Evolutionary conservation across 2,113 vertebrate species (phyloP), one percentile per base, ranked within the genome.

Genomic region (Oreochromis tanganicae): DNA sequence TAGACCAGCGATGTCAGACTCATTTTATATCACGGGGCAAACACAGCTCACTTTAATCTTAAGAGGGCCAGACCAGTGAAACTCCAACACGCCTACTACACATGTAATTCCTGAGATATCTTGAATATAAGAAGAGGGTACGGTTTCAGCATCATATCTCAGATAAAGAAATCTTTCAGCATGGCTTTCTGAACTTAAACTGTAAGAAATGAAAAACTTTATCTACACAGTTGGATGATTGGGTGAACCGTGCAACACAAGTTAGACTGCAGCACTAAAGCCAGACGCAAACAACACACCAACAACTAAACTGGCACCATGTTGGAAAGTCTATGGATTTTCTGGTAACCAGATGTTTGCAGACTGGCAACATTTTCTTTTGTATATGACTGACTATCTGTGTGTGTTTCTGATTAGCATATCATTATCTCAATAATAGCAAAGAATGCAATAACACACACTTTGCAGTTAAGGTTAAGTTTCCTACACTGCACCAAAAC

Each of bases 321-420:
- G 63, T 68, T 89, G 36, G 17, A 85, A 84, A 86, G 63, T 75
- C 80, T 71, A 50, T 59, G 21, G 85, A 81, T 78, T 82, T 86
- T 86, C 88, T 90, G 87, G 71, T 80, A 82, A 79, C 84, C 94
- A 92, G 92, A 92, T 93, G 93, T 85, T 81, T 80, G 7, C 32
- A 54, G 36, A 27, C 12, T 52, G 29, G 27, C 78, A 24, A 9
- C 63, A 38, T 66, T 66, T 3, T 48, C 83, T 78, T 81, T 84
- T 63, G 52, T 66, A 43, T 12, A 19, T 12, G 50, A 79, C 75
- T 21, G 59, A 57, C 11, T 85, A 48, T 13, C 32, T 68, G 56
- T 85, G 90, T 71, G 89, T 94, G 92, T 93, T 91, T 87, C 80
- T 83, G 41, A 93, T 94, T 90, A 93, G 84, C 46, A 29, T 43